Evolutionary conservation across 2,797 vertebrate species (phyloP), one percentile per base, ranked within the genome.

Genomic region (Orientallactaga sibirica): DNA sequence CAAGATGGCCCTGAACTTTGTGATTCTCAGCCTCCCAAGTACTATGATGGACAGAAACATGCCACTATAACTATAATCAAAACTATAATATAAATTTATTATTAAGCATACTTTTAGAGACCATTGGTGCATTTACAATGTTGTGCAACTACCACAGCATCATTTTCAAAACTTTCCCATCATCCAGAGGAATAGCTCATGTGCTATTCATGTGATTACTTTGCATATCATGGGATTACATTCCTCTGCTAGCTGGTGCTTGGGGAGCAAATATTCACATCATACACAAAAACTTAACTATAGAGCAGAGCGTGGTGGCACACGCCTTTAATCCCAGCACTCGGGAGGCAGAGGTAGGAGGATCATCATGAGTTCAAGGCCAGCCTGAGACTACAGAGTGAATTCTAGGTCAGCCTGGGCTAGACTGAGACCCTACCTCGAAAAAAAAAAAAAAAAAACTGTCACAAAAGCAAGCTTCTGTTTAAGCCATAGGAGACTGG

Each of bases 161-260:
- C 76, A 75, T 52, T 76, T 91, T 88, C 25, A 92, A 71, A 78
- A 29, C 41, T 71, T 86, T 88, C 58, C 81, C 70, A 85, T 78
- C 10, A 86, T 22, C 52, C 76, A 73, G 37, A 80, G 61, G 37
- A 86, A 75, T 1, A 82, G 37, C 14, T 33, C 62, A 62, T 2
- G 18, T 67, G 20, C 29, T 90, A n/a, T 48, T 48, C 48, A 48
- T 48, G 48, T 48, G 48, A 48, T 48, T 48, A 48, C 48, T 48
- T 48, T 4, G 48, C 48, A 48, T 48, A 48, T 7, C 48, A 48
- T 74, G 58, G n/a, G 15, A 90, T 76, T 24, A 5, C 10, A 19
- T 66, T 68, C 75, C 71, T 95, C 66, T 29, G 24, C n/a, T 93
- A 61, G 48, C 48, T 52, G 37, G 58, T 85, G 41, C 58, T 33